phyloP scores from a whole-genome alignment of 2,797 vertebrate species.

The Pteronotus mesoamericanus region DNA sequence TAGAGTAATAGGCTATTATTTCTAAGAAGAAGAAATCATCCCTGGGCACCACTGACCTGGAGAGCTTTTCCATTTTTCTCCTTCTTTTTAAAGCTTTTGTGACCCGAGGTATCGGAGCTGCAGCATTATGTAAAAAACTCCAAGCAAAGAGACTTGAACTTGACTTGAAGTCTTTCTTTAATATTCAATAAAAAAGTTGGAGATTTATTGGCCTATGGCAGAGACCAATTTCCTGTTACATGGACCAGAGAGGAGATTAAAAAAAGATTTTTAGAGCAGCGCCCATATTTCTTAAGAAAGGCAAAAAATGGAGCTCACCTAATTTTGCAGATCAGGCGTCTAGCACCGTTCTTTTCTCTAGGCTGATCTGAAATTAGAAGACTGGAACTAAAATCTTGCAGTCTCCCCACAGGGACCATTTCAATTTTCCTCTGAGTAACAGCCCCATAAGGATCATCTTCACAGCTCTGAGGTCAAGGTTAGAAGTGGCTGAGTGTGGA shows the following conservation, averaged over 20 bases:
- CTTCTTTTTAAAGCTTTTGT: slow-evolving; percentile 39
- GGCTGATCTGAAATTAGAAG: slow-evolving; percentile 69
- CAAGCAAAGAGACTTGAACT: slow-evolving; percentile 65
- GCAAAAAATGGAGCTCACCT: slow-evolving; percentile 22
- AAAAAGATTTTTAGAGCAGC: slow-evolving; percentile 59
- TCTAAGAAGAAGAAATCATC: slow-evolving; percentile 41
- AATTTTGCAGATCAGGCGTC: slow-evolving; percentile 50
- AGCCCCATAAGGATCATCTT: slow-evolving; percentile 58
- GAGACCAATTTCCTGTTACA: slow-evolving; percentile 64
- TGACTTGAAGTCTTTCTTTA: slow-evolving; percentile 64
- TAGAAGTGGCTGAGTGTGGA: slow-evolving; percentile 50
- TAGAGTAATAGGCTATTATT: slow-evolving; percentile 67
- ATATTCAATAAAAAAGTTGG: slow-evolving; percentile 42
- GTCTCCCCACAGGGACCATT: slow-evolving; percentile 39
- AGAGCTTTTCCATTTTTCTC: slow-evolving; percentile 59
- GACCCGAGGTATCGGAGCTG: slow-evolving; percentile 29
- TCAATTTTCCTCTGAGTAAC: slow-evolving; percentile 62
- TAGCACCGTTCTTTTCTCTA: slow-evolving; percentile 34
- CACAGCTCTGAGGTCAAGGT: slow-evolving; percentile 51
- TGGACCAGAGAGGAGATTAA: slow-evolving; percentile 58
- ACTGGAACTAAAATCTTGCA: slow-evolving; percentile 40
- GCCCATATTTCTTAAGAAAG: slow-evolving; percentile 58
- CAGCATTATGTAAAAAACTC: slow-evolving; percentile 28
- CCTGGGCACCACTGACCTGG: slow-evolving; percentile 45
- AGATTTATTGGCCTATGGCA: slow-evolving; percentile 53